Evolutionary conservation across 2,113 vertebrate genomes (phyloP).

Genomic region (Gymnobelideus leadbeateri): DNA sequence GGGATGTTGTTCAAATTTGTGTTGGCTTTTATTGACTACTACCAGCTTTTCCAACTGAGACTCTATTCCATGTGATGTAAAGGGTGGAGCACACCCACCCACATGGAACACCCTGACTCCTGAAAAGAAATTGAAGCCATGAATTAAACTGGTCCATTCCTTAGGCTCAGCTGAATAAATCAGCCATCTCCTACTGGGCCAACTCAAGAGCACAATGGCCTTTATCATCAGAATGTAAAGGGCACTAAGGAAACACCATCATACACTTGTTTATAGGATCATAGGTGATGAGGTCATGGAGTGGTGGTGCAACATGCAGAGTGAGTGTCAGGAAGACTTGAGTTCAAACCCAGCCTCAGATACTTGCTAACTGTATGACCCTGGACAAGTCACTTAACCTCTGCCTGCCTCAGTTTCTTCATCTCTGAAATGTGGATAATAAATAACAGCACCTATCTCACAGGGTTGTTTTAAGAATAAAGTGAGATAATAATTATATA

Average conservation of each 20-base stretch:
- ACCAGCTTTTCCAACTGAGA: neutral
- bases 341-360: neutral
- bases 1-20: neutral
- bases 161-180: neutral
- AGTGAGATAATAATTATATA: neutral
- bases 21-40: neutral
- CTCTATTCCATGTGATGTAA: neutral
- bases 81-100: neutral
- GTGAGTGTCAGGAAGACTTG: neutral
- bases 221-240: neutral
- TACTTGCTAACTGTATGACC: neutral
- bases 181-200: neutral
- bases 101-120: neutral
- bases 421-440: neutral
- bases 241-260: neutral
- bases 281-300: neutral
- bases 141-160: neutral
- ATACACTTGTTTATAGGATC: neutral
- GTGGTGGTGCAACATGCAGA: neutral
- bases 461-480: neutral
- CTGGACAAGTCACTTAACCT: neutral
- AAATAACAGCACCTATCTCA: neutral
- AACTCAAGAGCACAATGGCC: neutral
- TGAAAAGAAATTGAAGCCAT: neutral
- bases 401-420: neutral